Percentiles rank a stretch among this genome's conserved stretches.
These are phyloP conservation scores for Petroica traversi DNA, from an alignment of 2,113 vertebrate genomes.

Conservation along the genomic window DNA sequence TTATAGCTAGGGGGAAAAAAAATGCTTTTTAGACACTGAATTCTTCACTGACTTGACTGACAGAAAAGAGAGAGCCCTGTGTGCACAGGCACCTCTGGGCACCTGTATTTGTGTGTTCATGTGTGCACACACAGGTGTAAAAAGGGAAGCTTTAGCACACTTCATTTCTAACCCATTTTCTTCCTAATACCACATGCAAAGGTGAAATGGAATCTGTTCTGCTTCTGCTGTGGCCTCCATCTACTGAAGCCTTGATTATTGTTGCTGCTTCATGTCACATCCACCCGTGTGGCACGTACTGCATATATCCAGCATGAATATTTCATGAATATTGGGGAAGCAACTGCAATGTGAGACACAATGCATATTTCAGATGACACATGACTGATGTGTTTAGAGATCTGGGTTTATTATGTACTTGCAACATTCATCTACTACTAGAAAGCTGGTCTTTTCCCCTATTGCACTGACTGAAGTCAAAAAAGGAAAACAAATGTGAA, in stretches of 20 bases:
- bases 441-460: conserved; percentile 23
- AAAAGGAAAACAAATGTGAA: conserved; percentile 49
- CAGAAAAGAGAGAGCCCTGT: not conserved
- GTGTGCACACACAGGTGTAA: rapidly evolving
- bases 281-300: not conserved
- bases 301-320: conserved; percentile 16
- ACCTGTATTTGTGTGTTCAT: rapidly evolving
- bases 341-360: conserved; percentile 18
- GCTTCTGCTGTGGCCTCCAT: not conserved
- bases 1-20: not conserved
- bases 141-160: not conserved
- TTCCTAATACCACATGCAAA: not conserved
- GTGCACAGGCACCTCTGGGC: not conserved
- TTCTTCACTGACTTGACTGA: not conserved
- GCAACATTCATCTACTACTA: conserved; percentile 45
- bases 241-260: not conserved
- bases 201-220: not conserved
- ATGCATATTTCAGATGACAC: conserved; percentile 39
- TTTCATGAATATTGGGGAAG: conserved; percentile 49
- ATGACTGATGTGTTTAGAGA: conserved; percentile 63
- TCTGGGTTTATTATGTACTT: conserved; percentile 46
- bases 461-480: conserved; percentile 5
- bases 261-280: not conserved
- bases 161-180: not conserved
- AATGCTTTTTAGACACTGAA: not conserved